Percentiles rank a stretch among this genome's conserved stretches.
phyloP scores from a whole-genome alignment of 1,140 invertebrate species.

The Lineus longissimus region DNA sequence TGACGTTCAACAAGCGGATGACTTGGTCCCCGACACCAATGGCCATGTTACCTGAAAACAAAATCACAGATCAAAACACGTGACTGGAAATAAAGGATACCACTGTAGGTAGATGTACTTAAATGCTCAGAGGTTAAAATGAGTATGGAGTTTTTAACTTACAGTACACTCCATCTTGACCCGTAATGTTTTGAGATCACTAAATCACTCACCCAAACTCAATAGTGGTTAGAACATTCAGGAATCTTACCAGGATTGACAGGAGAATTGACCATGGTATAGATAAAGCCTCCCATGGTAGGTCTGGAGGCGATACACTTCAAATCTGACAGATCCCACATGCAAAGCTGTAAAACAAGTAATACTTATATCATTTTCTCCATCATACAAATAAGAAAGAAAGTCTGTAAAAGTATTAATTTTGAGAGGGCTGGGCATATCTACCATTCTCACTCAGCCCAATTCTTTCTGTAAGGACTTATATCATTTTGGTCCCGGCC shows the following conservation, averaged over 20 bases:
- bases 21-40: slow-evolving; percentile 68
- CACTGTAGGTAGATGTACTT: background rate
- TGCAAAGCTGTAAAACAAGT: slow-evolving; percentile 54
- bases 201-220: background rate
- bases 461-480: too few relatives aligned
- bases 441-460: too few relatives aligned
- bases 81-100: slow-evolving; percentile 1
- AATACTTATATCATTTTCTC: background rate
- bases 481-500: too few relatives aligned
- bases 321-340: slow-evolving; percentile 55
- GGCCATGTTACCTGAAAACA: slow-evolving; percentile 54
- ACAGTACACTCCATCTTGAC: background rate
- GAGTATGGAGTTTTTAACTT: background rate
- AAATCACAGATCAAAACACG: background rate
- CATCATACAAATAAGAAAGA: background rate
- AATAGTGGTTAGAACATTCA: background rate
- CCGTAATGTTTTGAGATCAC: background rate
- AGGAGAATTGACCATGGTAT: slow-evolving; percentile 64
- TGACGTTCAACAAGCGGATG: slow-evolving; percentile 69
- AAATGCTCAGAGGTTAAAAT: background rate
- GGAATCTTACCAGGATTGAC: slow-evolving; percentile 63
- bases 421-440: too few relatives aligned
- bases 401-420: too few relatives aligned
- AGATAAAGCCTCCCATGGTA: slow-evolving; percentile 66
- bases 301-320: slow-evolving; percentile 56